Evolutionary conservation across 2,113 vertebrate genomes (phyloP).

Genomic region (Carlito syrichta): DNA sequence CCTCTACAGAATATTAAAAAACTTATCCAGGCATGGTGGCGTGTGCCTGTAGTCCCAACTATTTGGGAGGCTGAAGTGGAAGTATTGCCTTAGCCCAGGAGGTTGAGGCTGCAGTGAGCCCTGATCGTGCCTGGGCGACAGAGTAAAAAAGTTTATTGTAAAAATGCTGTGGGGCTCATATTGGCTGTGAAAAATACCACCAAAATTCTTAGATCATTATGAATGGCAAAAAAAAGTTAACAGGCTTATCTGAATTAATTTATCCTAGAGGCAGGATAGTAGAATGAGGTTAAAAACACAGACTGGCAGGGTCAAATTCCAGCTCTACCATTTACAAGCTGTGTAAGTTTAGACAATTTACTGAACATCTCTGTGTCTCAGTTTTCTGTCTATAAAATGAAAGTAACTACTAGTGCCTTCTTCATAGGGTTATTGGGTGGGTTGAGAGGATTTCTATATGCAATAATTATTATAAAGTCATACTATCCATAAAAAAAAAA

Average conservation of each 20-base stretch:
- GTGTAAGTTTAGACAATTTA: not conserved
- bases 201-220: not conserved
- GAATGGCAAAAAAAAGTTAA: not conserved
- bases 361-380: not conserved
- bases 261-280: not conserved
- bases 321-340: not conserved
- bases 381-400: not conserved
- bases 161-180: not conserved
- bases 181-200: not conserved
- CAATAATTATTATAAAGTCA: not conserved
- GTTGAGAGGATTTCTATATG: not conserved
- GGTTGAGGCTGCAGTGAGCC: too few species aligned
- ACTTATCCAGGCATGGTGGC: too few species aligned
- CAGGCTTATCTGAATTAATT: not conserved
- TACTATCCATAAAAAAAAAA: too few species aligned
- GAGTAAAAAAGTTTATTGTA: not conserved
- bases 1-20: too few species aligned
- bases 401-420: not conserved
- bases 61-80: too few species aligned
- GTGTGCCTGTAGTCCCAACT: too few species aligned
- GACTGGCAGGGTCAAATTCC: not conserved
- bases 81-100: too few species aligned
- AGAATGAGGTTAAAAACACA: not conserved
- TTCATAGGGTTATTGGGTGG: not conserved
- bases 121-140: too few species aligned